A percentile compares a stretch with the other conserved stretches of the same genome.
These are phyloP conservation scores for Hymenochirus boettgeri DNA, from an alignment of 2,113 vertebrate species.

Conservation along the genomic window DNA sequence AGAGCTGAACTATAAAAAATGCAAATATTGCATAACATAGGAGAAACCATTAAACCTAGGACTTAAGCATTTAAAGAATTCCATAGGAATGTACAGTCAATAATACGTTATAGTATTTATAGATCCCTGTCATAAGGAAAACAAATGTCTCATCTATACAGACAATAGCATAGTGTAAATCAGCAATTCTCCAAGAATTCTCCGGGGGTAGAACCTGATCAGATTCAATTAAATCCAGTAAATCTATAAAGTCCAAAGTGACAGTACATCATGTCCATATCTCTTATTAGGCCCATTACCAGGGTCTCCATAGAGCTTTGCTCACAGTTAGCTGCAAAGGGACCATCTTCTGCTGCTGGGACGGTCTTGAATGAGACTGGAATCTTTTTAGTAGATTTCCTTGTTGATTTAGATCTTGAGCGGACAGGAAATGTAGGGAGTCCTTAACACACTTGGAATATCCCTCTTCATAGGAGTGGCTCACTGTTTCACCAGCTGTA, in stretches of 20 bases:
- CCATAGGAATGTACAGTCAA: too few relatives aligned
- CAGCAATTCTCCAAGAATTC: too few relatives aligned
- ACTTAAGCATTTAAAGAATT: too few relatives aligned
- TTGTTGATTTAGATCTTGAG: conserved; percentile 12
- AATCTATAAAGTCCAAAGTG: too few relatives aligned
- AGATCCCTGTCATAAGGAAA: too few relatives aligned
- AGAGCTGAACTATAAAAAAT: conserved; percentile 3
- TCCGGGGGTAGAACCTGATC: too few relatives aligned
- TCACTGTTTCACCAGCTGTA: conserved; percentile 19
- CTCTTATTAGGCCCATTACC: conserved; percentile 33
- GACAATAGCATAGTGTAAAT: too few relatives aligned
- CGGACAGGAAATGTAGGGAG: conserved; percentile 49
- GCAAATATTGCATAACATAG: conserved; percentile 6
- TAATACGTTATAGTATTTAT: too few relatives aligned
- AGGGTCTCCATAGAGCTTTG: conserved; percentile 53
- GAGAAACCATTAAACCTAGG: background rate
- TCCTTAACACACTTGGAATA: conserved; percentile 55
- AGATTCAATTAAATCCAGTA: too few relatives aligned
- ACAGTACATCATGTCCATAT: too few relatives aligned
- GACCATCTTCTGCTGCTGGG: too few relatives aligned
- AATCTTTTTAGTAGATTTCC: conserved; percentile 47
- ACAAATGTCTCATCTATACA: too few relatives aligned
- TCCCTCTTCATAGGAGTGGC: conserved; percentile 43
- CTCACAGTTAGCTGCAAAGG: background rate
- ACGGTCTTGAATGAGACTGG: conserved; percentile 13